Percentiles rank a stretch among this genome's conserved stretches.
phyloP scores from a whole-genome alignment of 2,888 invertebrate genomes.

The Eilema caniola region DNA sequence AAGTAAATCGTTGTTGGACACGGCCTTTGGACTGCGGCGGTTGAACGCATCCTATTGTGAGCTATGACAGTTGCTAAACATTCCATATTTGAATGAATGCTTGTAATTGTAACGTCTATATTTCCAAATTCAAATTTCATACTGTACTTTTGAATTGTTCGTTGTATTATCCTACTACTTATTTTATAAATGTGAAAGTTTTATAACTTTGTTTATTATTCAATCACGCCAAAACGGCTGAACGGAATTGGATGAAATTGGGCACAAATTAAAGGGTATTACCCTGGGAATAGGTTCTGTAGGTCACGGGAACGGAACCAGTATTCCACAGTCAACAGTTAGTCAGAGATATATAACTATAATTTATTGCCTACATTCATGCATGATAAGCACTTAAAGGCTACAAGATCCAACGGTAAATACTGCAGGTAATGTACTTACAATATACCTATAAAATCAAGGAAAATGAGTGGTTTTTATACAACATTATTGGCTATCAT shows the following conservation, averaged over 20 bases:
- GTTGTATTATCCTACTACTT: background rate
- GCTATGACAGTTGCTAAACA: conserved; percentile 76
- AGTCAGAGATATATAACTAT: too few species aligned
- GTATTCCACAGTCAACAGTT: too few species aligned
- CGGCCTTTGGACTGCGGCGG: conserved; percentile 63
- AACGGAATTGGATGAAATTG: background rate
- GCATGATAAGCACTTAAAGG: too few species aligned
- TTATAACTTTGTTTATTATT: background rate
- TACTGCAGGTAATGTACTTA: too few species aligned
- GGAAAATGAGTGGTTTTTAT: too few species aligned
- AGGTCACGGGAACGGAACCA: too few species aligned
- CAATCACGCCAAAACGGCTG: background rate
- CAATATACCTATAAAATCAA: too few species aligned
- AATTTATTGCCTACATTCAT: too few species aligned
- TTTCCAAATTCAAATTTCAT: conserved; percentile 53
- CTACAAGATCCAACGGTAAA: too few species aligned
- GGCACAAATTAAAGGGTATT: too few species aligned
- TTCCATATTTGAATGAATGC: conserved; percentile 59
- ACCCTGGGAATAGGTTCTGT: too few species aligned
- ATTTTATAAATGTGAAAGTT: background rate
- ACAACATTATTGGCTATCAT: too few species aligned
- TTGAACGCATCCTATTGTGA: conserved; percentile 66
- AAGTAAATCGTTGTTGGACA: conserved; percentile 70
- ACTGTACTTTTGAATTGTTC: conserved; percentile 35
- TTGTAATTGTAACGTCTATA: conserved; percentile 73